These are phyloP conservation scores for Struthio camelus DNA, from an alignment of 2,113 vertebrate genomes.

Conservation along the genomic window DNA sequence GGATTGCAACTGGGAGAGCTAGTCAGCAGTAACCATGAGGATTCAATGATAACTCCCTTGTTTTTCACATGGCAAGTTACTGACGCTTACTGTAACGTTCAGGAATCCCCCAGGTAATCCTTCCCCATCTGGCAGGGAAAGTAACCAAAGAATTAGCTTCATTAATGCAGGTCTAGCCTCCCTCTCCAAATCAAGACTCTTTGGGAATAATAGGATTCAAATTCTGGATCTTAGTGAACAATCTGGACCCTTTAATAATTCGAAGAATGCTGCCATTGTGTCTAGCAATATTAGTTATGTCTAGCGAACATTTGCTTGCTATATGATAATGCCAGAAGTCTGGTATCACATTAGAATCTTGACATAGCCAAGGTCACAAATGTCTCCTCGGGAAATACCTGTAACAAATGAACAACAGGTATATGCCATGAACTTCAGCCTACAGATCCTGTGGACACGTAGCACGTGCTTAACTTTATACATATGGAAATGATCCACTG, in stretches of 20 bases:
- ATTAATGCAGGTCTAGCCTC: neutral
- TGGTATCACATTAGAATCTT: neutral
- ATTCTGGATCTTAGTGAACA: neutral
- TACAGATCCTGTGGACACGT: neutral
- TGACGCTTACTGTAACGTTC: neutral
- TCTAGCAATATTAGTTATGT: conserved; percentile 11
- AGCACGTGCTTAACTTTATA: neutral
- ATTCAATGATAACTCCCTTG: neutral
- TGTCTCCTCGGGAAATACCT: neutral
- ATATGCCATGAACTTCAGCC: rapidly evolving
- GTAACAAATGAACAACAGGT: neutral
- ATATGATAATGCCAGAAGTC: neutral
- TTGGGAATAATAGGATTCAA: neutral
- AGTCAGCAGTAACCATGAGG: neutral
- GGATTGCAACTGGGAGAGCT: neutral
- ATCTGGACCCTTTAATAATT: conserved; percentile 4
- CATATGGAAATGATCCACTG: neutral
- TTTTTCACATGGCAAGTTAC: neutral
- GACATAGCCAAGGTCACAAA: neutral
- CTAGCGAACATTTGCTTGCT: neutral
- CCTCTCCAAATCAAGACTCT: neutral
- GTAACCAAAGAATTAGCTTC: conserved; percentile 4
- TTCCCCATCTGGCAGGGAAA: neutral
- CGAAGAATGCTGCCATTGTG: neutral
- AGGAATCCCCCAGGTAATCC: neutral